Percentiles rank a stretch among this genome's conserved stretches.
Evolutionary conservation across 2,797 vertebrate genomes (phyloP).

Genomic region (Melanotaenia pygmaea): DNA sequence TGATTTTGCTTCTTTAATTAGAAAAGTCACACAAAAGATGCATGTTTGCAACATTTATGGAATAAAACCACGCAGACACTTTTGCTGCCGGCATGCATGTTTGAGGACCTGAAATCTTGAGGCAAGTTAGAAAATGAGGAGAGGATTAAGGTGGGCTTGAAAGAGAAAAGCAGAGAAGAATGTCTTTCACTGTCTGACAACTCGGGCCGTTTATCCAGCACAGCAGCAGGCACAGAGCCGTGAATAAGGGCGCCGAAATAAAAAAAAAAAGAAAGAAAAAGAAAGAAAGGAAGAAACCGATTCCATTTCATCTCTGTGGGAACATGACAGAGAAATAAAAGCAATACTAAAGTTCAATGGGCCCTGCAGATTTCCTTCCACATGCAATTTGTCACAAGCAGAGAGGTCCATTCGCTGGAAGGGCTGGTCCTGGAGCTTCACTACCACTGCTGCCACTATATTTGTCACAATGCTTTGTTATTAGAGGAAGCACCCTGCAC

Average conservation of each 20-base stretch:
- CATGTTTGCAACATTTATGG: slow-evolving; percentile 43
- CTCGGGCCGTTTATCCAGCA: slow-evolving; percentile 68
- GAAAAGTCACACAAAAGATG: slow-evolving; percentile 45
- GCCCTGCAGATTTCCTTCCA: slow-evolving; percentile 76
- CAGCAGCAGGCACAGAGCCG: slow-evolving; percentile 57
- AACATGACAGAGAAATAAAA: slow-evolving; percentile 82
- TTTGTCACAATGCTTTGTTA: slow-evolving; percentile 34
- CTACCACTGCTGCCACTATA: slow-evolving; percentile 20
- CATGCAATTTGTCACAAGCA: slow-evolving; percentile 80
- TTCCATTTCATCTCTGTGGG: slow-evolving; percentile 79
- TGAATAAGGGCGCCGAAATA: slow-evolving; percentile 62
- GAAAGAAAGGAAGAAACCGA: slow-evolving; percentile 43
- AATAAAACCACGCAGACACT: slow-evolving; percentile 38
- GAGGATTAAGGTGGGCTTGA: neutral
- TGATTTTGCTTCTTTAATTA: slow-evolving; percentile 12
- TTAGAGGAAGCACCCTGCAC: slow-evolving; percentile 17
- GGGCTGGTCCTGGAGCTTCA: slow-evolving; percentile 39
- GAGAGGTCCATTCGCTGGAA: slow-evolving; percentile 62
- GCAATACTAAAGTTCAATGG: slow-evolving; percentile 82
- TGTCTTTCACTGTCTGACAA: slow-evolving; percentile 60
- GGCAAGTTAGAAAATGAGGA: slow-evolving; percentile 34
- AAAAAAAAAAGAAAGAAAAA: slow-evolving; percentile 24
- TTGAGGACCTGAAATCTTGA: slow-evolving; percentile 51
- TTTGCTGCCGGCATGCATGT: slow-evolving; percentile 42
- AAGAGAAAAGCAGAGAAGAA: slow-evolving; percentile 37